Conservation (phyloP, 2,888 invertebrate genomes). For the Laspeyria flexula region DNA sequence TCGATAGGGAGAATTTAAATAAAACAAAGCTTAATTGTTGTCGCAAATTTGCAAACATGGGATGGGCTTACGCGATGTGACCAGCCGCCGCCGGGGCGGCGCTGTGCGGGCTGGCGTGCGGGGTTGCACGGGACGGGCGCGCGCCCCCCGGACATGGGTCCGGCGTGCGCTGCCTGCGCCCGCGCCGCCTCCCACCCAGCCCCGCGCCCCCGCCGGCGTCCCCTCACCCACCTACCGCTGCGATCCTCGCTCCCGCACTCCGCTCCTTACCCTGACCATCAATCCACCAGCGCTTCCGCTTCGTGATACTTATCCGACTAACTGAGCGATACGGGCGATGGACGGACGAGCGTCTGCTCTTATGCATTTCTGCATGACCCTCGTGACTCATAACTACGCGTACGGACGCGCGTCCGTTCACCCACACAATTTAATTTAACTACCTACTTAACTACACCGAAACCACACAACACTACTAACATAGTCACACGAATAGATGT, state of each 20-base stretch:
- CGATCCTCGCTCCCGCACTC: slow-evolving; percentile 29
- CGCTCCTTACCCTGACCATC: slow-evolving; percentile 41
- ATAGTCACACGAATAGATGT: slow-evolving; percentile 83
- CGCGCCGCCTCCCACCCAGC: slow-evolving; percentile 59
- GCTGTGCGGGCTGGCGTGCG: slow-evolving; percentile 72
- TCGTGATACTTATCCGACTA: slow-evolving; percentile 78
- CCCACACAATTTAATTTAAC: slow-evolving; percentile 62
- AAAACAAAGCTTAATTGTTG: slow-evolving; percentile 86
- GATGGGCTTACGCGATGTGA: slow-evolving; percentile 91
- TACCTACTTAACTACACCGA: slow-evolving; percentile 68
- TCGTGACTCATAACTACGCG: slow-evolving; percentile 25
- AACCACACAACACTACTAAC: slow-evolving; percentile 84
- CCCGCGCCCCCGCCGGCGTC: slow-evolving; percentile 65
- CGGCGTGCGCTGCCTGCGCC: slow-evolving; percentile 68
- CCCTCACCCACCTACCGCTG: slow-evolving; percentile 46
- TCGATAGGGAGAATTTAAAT: slow-evolving; percentile 63
- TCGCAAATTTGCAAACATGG: slow-evolving; percentile 85
- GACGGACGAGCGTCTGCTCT: slow-evolving; percentile 77
- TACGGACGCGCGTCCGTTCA: slow-evolving; percentile 79
- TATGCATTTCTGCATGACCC: slow-evolving; percentile 24
- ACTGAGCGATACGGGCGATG: slow-evolving; percentile 75
- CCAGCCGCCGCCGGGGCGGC: slow-evolving; percentile 87
- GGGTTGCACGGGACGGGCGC: slow-evolving; percentile 75
- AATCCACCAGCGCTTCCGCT: slow-evolving; percentile 76
- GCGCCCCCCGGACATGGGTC: slow-evolving; percentile 68